These are phyloP conservation scores for Pimephales promelas DNA, from an alignment of 2,113 vertebrate genomes.

Conservation along the genomic window DNA sequence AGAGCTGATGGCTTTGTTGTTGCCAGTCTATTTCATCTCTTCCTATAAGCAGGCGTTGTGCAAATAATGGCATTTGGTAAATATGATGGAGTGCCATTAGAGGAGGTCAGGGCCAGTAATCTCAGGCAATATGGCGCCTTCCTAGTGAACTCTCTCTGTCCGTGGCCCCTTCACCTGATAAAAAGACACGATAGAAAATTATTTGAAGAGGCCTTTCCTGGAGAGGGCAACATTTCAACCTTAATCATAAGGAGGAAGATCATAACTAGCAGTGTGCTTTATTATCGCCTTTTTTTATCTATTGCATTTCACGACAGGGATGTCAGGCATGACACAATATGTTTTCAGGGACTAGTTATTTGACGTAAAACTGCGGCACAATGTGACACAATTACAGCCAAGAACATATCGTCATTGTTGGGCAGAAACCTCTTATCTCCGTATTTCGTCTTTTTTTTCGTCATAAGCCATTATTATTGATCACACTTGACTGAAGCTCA, in stretches of 20 bases:
- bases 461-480: no score
- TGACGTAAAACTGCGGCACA: neutral
- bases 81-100: slow-evolving; percentile 72
- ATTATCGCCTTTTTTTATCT: slow-evolving; percentile 58
- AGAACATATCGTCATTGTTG: no score
- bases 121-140: slow-evolving; percentile 59
- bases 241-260: slow-evolving; percentile 52
- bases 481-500: no score
- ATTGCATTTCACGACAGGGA: slow-evolving; percentile 32
- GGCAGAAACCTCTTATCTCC: no score
- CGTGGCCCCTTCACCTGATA: slow-evolving; percentile 66
- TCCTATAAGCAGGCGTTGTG: slow-evolving; percentile 40
- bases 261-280: slow-evolving; percentile 14
- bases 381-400: neutral
- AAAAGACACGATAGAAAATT: slow-evolving; percentile 60
- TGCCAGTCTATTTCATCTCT: slow-evolving; percentile 65
- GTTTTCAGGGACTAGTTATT: neutral
- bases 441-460: no score
- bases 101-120: slow-evolving; percentile 69
- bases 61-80: slow-evolving; percentile 71
- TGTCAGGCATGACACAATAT: neutral
- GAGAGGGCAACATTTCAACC: slow-evolving; percentile 46
- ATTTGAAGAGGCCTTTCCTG: slow-evolving; percentile 57
- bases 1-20: slow-evolving; percentile 66
- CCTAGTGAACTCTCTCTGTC: slow-evolving; percentile 55